phyloP scores from a whole-genome alignment of 1,140 invertebrate genomes.

The Caenorhabditis inopinata region DNA sequence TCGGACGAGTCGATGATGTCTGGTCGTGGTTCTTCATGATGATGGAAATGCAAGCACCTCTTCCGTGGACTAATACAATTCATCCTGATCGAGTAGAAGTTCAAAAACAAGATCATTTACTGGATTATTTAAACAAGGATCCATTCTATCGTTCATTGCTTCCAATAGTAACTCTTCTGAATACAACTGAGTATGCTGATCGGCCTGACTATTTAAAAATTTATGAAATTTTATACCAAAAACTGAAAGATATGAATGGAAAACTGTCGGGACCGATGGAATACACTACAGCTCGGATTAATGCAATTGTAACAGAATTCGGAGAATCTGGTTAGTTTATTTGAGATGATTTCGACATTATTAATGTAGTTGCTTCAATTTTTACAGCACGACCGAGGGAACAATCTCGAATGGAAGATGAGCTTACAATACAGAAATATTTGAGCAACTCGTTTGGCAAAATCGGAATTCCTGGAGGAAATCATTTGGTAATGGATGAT shows the following conservation, averaged over 20 bases:
- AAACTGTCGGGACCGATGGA: not conserved
- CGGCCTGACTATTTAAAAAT: not conserved
- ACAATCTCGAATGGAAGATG: not conserved
- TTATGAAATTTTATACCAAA: not conserved
- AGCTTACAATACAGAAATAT: not conserved
- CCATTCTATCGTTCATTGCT: not conserved
- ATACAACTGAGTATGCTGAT: not conserved
- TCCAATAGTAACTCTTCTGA: not conserved
- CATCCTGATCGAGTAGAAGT: not conserved
- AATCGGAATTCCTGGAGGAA: not conserved
- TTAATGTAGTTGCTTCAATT: too few species aligned
- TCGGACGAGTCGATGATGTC: constrained; percentile 77
- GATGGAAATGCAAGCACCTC: not conserved
- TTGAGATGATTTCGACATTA: too few species aligned
- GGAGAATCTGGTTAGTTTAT: not conserved
- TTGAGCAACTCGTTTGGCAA: not conserved
- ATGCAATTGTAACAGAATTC: not conserved
- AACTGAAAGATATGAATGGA: not conserved
- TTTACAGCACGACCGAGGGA: not conserved
- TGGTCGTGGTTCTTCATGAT: constrained; percentile 71
- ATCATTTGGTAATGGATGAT: not conserved
- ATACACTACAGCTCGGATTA: not conserved
- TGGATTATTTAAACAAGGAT: not conserved
- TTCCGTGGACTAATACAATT: not conserved
- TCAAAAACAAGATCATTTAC: not conserved